phyloP scores from a whole-genome alignment of 2,888 invertebrate genomes.

The Hypercompe scribonia region DNA sequence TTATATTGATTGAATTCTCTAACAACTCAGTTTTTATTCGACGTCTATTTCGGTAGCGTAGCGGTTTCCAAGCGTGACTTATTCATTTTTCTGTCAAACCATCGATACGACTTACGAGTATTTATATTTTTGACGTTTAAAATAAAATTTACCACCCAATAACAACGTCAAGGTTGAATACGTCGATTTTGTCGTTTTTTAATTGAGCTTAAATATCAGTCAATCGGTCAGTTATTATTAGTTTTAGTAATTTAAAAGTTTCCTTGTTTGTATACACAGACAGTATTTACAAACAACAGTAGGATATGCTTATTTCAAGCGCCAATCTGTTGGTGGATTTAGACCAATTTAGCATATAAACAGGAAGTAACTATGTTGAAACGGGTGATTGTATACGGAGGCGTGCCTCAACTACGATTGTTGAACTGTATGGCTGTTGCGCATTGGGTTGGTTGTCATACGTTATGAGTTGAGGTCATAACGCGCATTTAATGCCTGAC shows the following conservation, averaged over 20 bases:
- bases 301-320: slow-evolving; percentile 24
- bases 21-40: slow-evolving; percentile 22
- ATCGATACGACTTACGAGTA: slow-evolving; percentile 14
- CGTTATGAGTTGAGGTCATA: slow-evolving; percentile 69
- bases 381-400: slow-evolving; percentile 73
- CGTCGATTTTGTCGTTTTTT: slow-evolving; percentile 39
- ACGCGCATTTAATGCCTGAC: slow-evolving; percentile 65
- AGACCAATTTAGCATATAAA: slow-evolving; percentile 62
- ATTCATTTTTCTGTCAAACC: slow-evolving; percentile 26
- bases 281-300: slow-evolving; percentile 49
- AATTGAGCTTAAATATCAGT: slow-evolving; percentile 32
- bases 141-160: slow-evolving; percentile 17
- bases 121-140: slow-evolving; percentile 12
- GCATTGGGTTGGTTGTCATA: slow-evolving; percentile 68
- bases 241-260: slow-evolving; percentile 35
- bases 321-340: slow-evolving; percentile 54
- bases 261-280: slow-evolving; percentile 39
- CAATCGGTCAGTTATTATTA: slow-evolving; percentile 33
- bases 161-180: slow-evolving; percentile 40
- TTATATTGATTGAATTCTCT: slow-evolving; percentile 29
- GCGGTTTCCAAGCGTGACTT: slow-evolving; percentile 20
- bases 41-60: slow-evolving; percentile 24
- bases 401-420: slow-evolving; percentile 71
- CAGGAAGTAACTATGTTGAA: slow-evolving; percentile 77
- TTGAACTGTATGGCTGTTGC: slow-evolving; percentile 65